A percentile compares a stretch with the other conserved stretches of the same genome.
These are phyloP conservation scores for Cataglyphis cursor DNA, from an alignment of 2,888 invertebrate species.

Conservation along the genomic window DNA sequence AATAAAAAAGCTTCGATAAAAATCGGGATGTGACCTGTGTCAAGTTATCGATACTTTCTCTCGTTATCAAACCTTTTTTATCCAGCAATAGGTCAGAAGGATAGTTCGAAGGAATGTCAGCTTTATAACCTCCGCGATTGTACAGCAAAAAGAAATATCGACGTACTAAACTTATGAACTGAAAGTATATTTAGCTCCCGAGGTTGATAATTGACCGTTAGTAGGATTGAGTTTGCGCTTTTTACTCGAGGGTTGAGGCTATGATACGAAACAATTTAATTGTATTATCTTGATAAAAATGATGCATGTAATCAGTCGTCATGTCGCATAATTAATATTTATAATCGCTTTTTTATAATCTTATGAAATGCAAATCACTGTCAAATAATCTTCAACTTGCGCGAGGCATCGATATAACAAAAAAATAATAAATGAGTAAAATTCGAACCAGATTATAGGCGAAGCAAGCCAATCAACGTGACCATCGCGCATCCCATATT, in stretches of 20 bases:
- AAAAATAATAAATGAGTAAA: slow-evolving; percentile 15
- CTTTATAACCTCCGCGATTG: slow-evolving; percentile 29
- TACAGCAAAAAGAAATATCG: slow-evolving; percentile 33
- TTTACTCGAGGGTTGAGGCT: background rate
- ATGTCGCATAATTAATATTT: background rate
- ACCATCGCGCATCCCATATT: background rate
- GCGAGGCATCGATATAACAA: background rate
- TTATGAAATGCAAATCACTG: background rate
- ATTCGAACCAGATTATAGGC: background rate
- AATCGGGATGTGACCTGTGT: background rate
- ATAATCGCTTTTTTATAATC: background rate
- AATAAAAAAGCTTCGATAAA: slow-evolving; percentile 37
- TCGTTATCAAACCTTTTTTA: slow-evolving; percentile 45
- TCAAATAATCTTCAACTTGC: background rate
- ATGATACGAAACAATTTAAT: background rate
- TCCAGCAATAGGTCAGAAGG: background rate
- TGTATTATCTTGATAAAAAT: background rate
- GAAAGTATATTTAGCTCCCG: slow-evolving; percentile 13
- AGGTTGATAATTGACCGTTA: slow-evolving; percentile 15
- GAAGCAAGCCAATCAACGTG: background rate
- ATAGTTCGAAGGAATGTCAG: slow-evolving; percentile 39
- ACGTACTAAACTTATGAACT: slow-evolving; percentile 23
- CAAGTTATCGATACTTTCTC: slow-evolving; percentile 43
- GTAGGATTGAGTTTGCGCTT: background rate
- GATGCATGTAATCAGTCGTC: background rate